phyloP scores from a whole-genome alignment of 1,140 invertebrate genomes.

The Camponotus pennsylvanicus region DNA sequence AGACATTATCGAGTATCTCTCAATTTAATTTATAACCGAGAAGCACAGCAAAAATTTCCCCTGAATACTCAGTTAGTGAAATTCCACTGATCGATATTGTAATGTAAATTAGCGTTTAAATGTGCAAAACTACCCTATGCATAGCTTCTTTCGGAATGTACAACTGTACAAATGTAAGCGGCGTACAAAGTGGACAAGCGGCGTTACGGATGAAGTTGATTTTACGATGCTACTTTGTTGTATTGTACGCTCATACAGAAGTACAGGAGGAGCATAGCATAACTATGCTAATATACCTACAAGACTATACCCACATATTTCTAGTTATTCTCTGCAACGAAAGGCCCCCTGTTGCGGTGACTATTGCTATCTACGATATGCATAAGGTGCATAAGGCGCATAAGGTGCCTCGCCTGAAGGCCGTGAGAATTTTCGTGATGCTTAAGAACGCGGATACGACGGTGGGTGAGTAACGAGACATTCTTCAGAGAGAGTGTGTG shows the following conservation, averaged over 20 bases:
- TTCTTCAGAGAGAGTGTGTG: constrained; percentile 16
- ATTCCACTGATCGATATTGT: constrained; percentile 43
- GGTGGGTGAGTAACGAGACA: constrained; percentile 48
- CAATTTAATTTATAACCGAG: constrained; percentile 17
- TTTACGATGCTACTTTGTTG: constrained; percentile 44
- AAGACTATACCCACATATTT: constrained; percentile 48
- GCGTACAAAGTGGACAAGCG: neutral
- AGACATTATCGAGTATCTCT: constrained; percentile 3
- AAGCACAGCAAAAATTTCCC: neutral
- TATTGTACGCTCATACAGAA: constrained; percentile 18
- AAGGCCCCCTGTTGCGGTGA: constrained; percentile 59
- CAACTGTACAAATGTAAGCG: too few species aligned
- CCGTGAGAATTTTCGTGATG: constrained; percentile 65
- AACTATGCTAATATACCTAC: constrained; percentile 57
- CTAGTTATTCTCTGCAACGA: constrained; percentile 56
- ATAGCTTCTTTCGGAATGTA: neutral
- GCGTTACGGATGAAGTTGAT: constrained; percentile 49
- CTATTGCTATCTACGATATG: constrained; percentile 55
- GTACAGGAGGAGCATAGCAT: constrained; percentile 27
- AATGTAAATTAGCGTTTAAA: constrained; percentile 25
- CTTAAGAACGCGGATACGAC: constrained; percentile 48
- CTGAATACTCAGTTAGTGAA: constrained; percentile 12
- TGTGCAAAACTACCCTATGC: neutral
- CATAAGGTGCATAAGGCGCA: constrained; percentile 29
- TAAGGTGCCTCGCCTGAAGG: constrained; percentile 45